These are phyloP conservation scores for Amphiprion clarkii DNA, from an alignment of 2,797 vertebrate genomes.

Conservation along the genomic window DNA sequence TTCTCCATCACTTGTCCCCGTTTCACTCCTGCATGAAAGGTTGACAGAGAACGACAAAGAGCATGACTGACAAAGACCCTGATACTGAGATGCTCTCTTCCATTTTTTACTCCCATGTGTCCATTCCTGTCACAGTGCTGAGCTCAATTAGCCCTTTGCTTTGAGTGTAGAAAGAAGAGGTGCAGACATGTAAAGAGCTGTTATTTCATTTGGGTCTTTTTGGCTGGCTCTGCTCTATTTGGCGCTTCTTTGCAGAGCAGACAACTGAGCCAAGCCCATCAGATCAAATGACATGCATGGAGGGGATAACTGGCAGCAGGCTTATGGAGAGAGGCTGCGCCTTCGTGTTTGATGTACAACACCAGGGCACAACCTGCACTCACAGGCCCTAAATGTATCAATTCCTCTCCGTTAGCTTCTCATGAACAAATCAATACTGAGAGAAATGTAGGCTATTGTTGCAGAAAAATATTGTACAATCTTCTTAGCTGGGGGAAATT, in stretches of 20 bases:
- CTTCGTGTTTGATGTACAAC: conserved; percentile 66
- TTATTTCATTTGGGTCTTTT: conserved; percentile 58
- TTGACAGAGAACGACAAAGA: conserved; percentile 13
- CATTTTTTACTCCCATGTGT: conserved; percentile 19
- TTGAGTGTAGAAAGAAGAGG: conserved; percentile 41
- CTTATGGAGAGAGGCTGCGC: conserved; percentile 36
- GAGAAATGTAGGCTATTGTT: conserved; percentile 52
- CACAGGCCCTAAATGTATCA: conserved; percentile 49
- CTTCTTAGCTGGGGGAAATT: conserved; percentile 56
- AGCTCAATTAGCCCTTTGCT: conserved; percentile 55
- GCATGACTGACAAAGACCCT: conserved; percentile 1
- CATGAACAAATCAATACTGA: conserved; percentile 70
- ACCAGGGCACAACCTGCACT: conserved; percentile 48
- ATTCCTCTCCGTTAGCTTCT: conserved; percentile 52
- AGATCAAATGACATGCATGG: conserved; percentile 70
- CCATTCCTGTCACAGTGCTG: conserved; percentile 32
- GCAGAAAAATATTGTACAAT: conserved; percentile 44
- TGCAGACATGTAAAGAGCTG: conserved; percentile 45
- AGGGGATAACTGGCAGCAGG: conserved; percentile 58
- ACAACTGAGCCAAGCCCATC: conserved; percentile 63
- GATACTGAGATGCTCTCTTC: conserved; percentile 18
- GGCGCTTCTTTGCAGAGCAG: conserved; percentile 43
- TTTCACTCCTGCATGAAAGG: conserved; percentile 10
- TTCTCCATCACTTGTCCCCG: conserved; percentile 4
- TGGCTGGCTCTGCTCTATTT: conserved; percentile 37